These are phyloP conservation scores for Macroglossus sobrinus DNA, from an alignment of 2,113 vertebrate species.

Conservation along the genomic window DNA sequence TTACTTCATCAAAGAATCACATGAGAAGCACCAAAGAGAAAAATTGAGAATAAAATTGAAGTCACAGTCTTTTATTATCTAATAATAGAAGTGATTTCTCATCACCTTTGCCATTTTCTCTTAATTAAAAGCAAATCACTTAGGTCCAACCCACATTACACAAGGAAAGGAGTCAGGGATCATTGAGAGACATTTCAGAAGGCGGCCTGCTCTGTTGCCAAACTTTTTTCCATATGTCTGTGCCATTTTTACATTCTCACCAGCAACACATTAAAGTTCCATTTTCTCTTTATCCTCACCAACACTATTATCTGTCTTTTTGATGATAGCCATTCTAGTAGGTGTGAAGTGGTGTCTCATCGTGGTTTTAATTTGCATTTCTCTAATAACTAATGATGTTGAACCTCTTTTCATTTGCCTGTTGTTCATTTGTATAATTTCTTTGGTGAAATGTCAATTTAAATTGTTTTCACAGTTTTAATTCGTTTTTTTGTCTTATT, in stretches of 20 bases:
- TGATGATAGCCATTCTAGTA: background rate
- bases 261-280: background rate
- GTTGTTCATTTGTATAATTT: slow-evolving; percentile 4
- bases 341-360: background rate
- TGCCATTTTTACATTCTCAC: background rate
- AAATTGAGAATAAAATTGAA: background rate
- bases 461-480: slow-evolving; percentile 5
- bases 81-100: background rate
- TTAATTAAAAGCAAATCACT: background rate
- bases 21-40: background rate
- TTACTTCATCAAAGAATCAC: background rate
- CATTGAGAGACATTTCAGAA: background rate
- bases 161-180: background rate
- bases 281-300: background rate
- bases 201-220: background rate
- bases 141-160: background rate
- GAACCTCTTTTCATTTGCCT: background rate
- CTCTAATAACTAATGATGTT: background rate
- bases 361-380: slow-evolving; percentile 16
- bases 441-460: slow-evolving; percentile 26
- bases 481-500: slow-evolving; percentile 8
- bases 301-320: background rate
- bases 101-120: background rate
- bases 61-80: background rate
- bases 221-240: background rate